Percentiles rank a stretch among this genome's conserved stretches.
Evolutionary conservation across 2,797 vertebrate genomes (phyloP).

Genomic region (Anguilla megastoma): DNA sequence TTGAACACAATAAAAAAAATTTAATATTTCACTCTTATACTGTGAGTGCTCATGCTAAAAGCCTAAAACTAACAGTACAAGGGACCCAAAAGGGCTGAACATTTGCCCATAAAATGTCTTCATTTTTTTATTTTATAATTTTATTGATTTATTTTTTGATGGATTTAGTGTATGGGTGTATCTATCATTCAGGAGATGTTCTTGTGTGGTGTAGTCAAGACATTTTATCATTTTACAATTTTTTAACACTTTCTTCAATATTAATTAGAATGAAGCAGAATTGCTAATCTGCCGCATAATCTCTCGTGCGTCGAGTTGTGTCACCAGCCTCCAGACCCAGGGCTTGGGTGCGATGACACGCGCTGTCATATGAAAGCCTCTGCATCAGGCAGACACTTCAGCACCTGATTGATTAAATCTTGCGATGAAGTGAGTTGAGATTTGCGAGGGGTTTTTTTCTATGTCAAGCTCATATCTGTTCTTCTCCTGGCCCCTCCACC

Average conservation of each 20-base stretch:
- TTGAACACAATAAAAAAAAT: not conserved
- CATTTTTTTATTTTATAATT: not conserved
- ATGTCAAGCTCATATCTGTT: not conserved
- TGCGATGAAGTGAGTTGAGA: not conserved
- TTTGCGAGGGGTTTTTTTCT: slow-evolving; percentile 14
- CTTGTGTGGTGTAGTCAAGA: not conserved
- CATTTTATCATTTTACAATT: not conserved
- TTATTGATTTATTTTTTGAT: not conserved
- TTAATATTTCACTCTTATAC: not conserved
- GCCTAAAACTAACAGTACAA: not conserved
- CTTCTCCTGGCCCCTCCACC: not conserved
- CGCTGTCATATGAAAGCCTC: not conserved
- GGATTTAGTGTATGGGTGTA: not conserved
- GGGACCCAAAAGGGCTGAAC: not conserved
- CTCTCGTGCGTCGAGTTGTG: not conserved
- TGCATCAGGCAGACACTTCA: slow-evolving; percentile 1
- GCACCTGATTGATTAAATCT: not conserved
- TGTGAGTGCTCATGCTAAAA: not conserved
- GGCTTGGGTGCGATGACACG: not conserved
- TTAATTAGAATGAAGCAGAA: not conserved
- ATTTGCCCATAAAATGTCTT: not conserved
- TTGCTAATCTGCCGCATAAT: not conserved
- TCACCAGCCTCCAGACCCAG: not conserved
- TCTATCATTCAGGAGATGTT: not conserved
- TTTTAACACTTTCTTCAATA: not conserved